Percentiles rank a stretch among this genome's conserved stretches.
phyloP scores from a whole-genome alignment of 2,113 vertebrate genomes.

The Clinocottus analis region DNA sequence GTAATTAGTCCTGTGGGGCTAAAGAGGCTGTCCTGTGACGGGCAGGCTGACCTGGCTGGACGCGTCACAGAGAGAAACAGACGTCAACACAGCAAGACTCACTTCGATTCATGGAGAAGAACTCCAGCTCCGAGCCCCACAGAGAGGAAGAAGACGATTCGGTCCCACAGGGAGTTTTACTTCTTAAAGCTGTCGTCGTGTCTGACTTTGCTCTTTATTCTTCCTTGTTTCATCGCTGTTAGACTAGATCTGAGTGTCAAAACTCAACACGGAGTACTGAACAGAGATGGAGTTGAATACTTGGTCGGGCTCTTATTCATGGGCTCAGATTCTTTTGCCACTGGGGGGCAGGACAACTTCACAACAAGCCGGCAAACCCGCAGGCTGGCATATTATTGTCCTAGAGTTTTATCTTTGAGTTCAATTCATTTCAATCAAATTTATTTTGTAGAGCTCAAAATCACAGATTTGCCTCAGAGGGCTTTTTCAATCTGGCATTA shows the following conservation, averaged over 20 bases:
- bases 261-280: background rate
- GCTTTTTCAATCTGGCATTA: background rate
- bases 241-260: background rate
- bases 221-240: conserved; percentile 3
- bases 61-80: conserved; percentile 19
- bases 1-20: conserved; percentile 70
- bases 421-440: background rate
- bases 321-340: background rate
- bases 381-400: background rate
- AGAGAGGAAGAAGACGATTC: background rate
- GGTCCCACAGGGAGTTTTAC: background rate
- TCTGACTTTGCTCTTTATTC: background rate
- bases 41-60: conserved; percentile 48
- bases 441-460: too few relatives aligned
- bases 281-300: background rate
- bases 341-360: background rate
- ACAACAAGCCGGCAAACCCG: background rate
- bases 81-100: conserved; percentile 32
- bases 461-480: too few relatives aligned
- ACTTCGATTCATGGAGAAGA: conserved; percentile 8
- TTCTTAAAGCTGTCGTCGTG: background rate
- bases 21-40: conserved; percentile 51
- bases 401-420: background rate
- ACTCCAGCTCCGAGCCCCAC: background rate
- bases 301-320: background rate